Percentiles rank a stretch among this genome's conserved stretches.
These are phyloP conservation scores for Sylvicapra grimmia DNA, from an alignment of 2,113 vertebrate genomes.

Conservation along the genomic window DNA sequence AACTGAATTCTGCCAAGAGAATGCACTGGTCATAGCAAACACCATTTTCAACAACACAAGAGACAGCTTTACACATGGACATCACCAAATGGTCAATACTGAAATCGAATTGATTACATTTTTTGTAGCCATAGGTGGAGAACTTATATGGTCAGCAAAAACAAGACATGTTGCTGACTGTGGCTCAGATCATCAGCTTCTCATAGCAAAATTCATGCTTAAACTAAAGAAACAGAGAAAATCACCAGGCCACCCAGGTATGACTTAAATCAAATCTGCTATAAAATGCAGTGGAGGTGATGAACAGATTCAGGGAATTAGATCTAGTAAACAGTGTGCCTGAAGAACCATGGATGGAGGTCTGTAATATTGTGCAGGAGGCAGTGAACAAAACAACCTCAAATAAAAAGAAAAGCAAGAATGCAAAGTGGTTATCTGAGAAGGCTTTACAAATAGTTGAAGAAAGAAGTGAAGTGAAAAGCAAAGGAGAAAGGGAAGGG, in stretches of 20 bases:
- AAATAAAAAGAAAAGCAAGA: background rate
- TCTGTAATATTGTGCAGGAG: fast-evolving
- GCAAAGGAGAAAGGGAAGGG: background rate
- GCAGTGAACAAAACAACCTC: background rate
- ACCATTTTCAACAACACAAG: background rate
- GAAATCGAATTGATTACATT: background rate
- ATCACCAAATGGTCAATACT: background rate
- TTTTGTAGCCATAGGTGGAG: background rate
- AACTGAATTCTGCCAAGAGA: background rate
- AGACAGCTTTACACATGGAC: background rate
- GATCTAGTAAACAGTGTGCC: background rate
- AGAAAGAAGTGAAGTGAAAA: background rate
- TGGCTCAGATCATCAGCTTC: background rate
- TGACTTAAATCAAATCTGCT: background rate
- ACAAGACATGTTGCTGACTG: background rate
- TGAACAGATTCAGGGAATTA: background rate
- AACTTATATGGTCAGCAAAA: background rate
- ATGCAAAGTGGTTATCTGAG: background rate
- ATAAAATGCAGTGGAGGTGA: background rate
- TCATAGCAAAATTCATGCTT: background rate
- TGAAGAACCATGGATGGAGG: background rate
- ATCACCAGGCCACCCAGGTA: background rate
- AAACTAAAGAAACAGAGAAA: background rate
- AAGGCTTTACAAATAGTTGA: background rate
- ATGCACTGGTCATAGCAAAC: background rate